Evolutionary conservation across 1,140 invertebrate genomes (phyloP).

Genomic region (Tetramorium parvispinum): DNA sequence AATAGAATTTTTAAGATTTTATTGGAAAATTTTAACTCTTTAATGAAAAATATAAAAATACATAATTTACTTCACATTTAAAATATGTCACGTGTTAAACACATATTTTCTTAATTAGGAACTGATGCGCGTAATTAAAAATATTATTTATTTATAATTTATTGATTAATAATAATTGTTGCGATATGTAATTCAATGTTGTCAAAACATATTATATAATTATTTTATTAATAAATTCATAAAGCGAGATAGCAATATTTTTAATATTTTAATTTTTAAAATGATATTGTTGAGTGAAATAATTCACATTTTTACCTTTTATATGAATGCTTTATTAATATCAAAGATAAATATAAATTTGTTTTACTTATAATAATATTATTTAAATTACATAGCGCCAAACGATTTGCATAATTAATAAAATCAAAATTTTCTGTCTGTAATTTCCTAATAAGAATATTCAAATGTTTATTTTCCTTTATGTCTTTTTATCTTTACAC

Average conservation of each 20-base stretch:
- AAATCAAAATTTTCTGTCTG: not conserved
- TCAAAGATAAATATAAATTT: constrained; percentile 14
- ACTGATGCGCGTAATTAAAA: not conserved
- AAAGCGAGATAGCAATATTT: not conserved
- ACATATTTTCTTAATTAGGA: not conserved
- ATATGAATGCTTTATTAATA: constrained; percentile 3
- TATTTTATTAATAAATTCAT: not conserved
- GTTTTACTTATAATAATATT: not conserved
- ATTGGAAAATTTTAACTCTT: not conserved
- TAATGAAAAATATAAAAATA: not conserved
- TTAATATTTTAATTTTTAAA: not conserved
- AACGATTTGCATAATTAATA: not conserved
- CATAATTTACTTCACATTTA: not conserved
- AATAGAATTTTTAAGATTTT: not conserved
- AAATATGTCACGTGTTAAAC: not conserved
- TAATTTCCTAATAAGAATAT: not conserved
- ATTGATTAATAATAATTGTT: not conserved
- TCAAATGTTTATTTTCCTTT: not conserved
- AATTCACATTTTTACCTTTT: not conserved
- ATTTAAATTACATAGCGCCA: not conserved
- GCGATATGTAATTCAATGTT: not conserved
- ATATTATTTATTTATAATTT: not conserved
- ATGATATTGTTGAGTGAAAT: not conserved
- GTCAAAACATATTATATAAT: not conserved
- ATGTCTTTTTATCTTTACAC: not conserved